These are phyloP conservation scores for Capra hircus DNA, from an alignment of 2,113 vertebrate genomes.

Conservation along the genomic window DNA sequence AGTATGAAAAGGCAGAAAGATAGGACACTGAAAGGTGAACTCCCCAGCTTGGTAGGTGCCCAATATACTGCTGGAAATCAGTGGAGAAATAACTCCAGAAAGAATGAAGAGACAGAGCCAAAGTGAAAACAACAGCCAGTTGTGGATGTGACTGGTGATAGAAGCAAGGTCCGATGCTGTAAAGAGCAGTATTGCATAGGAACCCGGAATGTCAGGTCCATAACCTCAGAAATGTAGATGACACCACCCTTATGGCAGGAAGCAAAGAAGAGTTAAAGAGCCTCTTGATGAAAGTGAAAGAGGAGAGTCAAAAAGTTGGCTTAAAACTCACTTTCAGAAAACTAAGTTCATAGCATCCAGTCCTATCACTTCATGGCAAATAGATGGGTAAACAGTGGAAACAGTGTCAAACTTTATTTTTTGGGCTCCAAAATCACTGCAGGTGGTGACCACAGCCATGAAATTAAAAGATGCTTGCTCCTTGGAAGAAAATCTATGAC, in stretches of 20 bases:
- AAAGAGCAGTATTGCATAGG: neutral
- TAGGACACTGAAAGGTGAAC: neutral
- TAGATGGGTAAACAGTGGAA: neutral
- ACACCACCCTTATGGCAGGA: neutral
- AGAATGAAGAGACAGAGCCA: neutral
- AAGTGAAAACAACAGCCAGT: neutral
- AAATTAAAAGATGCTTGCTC: neutral
- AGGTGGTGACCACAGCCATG: neutral
- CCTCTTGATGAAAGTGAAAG: neutral
- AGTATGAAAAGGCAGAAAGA: neutral
- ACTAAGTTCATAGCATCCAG: neutral
- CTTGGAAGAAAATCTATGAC: neutral
- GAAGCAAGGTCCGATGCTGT: neutral
- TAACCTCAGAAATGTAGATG: neutral
- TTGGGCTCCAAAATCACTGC: neutral
- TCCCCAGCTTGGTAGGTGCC: neutral
- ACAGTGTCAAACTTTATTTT: neutral
- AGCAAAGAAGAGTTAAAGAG: neutral
- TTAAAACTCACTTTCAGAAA: neutral
- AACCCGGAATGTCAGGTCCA: neutral
- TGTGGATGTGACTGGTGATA: neutral
- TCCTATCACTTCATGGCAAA: neutral
- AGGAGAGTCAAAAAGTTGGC: neutral
- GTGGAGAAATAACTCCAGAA: neutral
- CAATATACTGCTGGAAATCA: neutral